phyloP scores from a whole-genome alignment of 2,113 vertebrate genomes.

The Mesoclemmys tuberculata region DNA sequence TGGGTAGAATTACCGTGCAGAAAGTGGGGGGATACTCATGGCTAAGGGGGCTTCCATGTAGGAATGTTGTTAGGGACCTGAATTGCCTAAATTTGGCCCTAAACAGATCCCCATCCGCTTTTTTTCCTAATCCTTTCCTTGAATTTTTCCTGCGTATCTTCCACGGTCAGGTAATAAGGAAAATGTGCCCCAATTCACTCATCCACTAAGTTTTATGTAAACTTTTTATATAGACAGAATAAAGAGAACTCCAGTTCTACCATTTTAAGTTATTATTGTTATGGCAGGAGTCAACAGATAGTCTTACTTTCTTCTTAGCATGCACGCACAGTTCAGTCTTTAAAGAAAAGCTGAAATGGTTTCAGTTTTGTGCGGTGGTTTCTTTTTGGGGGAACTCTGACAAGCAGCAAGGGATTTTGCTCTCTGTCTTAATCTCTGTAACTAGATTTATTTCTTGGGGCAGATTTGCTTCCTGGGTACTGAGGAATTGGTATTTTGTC shows the following conservation, averaged over 20 bases:
- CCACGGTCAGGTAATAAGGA: not conserved
- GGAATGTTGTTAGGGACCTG: not conserved
- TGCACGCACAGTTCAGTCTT: not conserved
- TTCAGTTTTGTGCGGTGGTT: not conserved
- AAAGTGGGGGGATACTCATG: not conserved
- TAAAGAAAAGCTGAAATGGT: not conserved
- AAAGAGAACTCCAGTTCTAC: not conserved
- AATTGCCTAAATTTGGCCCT: not conserved
- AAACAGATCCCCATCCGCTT: not conserved
- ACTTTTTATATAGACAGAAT: not conserved
- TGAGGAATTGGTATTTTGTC: fast-evolving
- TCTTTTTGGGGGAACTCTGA: not conserved
- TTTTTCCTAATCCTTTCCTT: not conserved
- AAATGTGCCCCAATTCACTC: not conserved
- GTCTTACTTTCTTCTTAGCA: not conserved
- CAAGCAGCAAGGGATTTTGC: fast-evolving
- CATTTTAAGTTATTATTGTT: not conserved
- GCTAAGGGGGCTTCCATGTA: not conserved
- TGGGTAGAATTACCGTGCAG: not conserved
- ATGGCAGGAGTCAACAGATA: not conserved
- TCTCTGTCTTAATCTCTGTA: fast-evolving
- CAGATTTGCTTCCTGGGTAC: fast-evolving
- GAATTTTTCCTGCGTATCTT: not conserved
- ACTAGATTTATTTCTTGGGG: fast-evolving
- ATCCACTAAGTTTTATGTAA: not conserved